These are phyloP conservation scores for Parotia lawesii DNA, from an alignment of 2,113 vertebrate species.

Conservation along the genomic window DNA sequence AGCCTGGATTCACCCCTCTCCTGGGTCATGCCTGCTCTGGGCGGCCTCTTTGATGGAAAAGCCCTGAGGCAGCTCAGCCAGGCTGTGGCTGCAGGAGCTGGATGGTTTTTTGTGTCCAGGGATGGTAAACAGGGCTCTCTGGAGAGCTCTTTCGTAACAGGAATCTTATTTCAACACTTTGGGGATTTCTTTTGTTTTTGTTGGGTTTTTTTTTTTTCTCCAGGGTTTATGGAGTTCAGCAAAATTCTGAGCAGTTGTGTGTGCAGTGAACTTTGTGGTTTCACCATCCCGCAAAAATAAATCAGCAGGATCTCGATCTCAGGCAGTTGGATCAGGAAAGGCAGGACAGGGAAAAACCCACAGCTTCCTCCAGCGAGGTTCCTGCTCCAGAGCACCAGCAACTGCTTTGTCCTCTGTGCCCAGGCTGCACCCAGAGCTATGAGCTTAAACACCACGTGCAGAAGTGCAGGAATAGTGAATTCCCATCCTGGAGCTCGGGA, in stretches of 20 bases:
- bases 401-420: neutral
- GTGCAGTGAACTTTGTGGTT: neutral
- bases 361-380: neutral
- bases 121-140: conserved; percentile 21
- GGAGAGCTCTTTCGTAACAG: conserved; percentile 20
- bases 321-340: neutral
- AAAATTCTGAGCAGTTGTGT: neutral
- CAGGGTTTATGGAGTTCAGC: conserved; percentile 21
- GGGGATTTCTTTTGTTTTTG: neutral
- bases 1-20: neutral
- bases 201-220: neutral
- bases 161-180: conserved; percentile 41
- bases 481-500: neutral
- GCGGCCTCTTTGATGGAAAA: neutral
- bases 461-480: neutral
- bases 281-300: neutral
- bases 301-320: neutral
- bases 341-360: neutral
- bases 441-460: neutral
- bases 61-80: neutral
- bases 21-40: neutral
- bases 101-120: neutral
- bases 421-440: neutral
- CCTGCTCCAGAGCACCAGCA: neutral
- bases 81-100: neutral